Evolutionary conservation across 2,797 vertebrate species (phyloP).

Genomic region (Pseudocheirus occidentalis): DNA sequence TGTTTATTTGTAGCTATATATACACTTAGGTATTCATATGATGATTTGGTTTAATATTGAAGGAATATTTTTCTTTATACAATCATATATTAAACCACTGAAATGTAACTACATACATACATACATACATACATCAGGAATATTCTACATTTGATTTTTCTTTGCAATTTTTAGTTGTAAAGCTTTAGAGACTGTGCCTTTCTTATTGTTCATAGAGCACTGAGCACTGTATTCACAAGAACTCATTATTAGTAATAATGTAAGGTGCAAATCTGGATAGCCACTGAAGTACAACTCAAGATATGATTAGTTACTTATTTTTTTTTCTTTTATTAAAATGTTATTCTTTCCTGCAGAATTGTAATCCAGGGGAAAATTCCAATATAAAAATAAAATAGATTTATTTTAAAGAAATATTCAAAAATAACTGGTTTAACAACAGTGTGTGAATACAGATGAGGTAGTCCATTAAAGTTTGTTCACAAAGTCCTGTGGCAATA

Average conservation of each 20-base stretch:
- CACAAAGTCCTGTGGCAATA: constrained; percentile 35
- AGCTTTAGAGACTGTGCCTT: constrained; percentile 6
- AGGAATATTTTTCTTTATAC: constrained; percentile 39
- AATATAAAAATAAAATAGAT: constrained; percentile 55
- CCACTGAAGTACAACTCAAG: constrained; percentile 35
- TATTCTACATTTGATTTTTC: constrained; percentile 15
- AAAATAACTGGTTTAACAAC: constrained; percentile 57
- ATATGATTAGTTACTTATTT: constrained; percentile 25
- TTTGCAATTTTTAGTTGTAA: constrained; percentile 46
- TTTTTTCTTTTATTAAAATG: constrained; percentile 57
- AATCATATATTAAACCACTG: not conserved
- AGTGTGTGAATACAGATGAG: constrained; percentile 46
- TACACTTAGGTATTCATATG: not conserved
- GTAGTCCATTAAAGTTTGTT: constrained; percentile 50
- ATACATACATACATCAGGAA: constrained; percentile 7
- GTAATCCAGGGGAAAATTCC: constrained; percentile 50
- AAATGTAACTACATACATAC: constrained; percentile 9
- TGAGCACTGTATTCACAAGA: constrained; percentile 55
- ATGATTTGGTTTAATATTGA: not conserved
- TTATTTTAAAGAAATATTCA: constrained; percentile 58
- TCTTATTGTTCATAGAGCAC: constrained; percentile 37
- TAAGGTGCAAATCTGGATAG: constrained; percentile 44
- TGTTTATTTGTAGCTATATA: not conserved
- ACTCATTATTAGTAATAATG: constrained; percentile 64
- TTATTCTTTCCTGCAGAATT: constrained; percentile 32